Evolutionary conservation across 1,140 invertebrate species (phyloP).

Genomic region (Philopotamus ludificatus): DNA sequence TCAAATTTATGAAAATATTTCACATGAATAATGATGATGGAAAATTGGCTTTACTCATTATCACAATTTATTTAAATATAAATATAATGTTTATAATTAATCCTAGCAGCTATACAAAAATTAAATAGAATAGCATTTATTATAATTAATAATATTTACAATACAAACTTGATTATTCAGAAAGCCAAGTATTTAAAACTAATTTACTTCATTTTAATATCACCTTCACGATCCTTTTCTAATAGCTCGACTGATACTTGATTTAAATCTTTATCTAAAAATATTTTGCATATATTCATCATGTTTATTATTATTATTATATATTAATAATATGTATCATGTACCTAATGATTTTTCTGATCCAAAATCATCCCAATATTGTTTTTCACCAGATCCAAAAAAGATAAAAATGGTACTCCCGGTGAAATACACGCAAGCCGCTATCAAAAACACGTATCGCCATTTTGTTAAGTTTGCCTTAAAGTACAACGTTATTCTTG

Average conservation of each 20-base stretch:
- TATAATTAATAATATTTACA: no score
- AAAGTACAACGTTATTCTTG: background rate
- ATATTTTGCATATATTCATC: background rate
- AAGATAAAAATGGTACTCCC: constrained; percentile 17
- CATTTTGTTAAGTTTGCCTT: constrained; percentile 4
- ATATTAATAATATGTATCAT: background rate
- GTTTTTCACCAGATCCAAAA: constrained; percentile 12
- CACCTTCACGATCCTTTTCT: background rate
- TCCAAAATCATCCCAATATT: constrained; percentile 13
- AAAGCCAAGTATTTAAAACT: no score
- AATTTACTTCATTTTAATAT: background rate
- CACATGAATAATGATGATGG: no score
- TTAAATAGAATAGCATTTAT: no score
- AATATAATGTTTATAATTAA: background rate
- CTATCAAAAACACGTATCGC: constrained; percentile 2
- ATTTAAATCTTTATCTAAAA: background rate
- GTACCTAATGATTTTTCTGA: background rate
- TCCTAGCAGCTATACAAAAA: no score
- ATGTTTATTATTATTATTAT: constrained; percentile 8
- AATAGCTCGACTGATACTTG: background rate
- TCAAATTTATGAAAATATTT: no score
- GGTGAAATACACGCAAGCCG: constrained; percentile 4
- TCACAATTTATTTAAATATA: background rate
- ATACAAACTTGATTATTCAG: no score
- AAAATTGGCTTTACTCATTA: no score